phyloP scores from a whole-genome alignment of 2,113 vertebrate species.

The Pogona vitticeps region DNA sequence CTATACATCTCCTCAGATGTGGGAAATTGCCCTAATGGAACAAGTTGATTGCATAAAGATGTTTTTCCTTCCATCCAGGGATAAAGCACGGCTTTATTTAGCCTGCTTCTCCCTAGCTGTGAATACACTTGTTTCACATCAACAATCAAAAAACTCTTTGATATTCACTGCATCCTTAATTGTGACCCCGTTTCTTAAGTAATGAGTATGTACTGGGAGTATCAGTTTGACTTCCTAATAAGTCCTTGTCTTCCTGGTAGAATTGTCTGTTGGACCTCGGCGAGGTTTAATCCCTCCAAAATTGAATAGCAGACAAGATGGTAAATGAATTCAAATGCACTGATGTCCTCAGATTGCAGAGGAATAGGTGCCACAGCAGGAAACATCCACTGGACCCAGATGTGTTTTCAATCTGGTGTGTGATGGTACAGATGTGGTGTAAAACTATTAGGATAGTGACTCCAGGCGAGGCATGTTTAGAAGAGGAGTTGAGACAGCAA shows the following conservation, averaged over 20 bases:
- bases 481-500: neutral
- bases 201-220: neutral
- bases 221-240: neutral
- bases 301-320: neutral
- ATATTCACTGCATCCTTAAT: neutral
- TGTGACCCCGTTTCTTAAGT: neutral
- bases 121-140: neutral
- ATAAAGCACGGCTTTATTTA: neutral
- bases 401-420: neutral
- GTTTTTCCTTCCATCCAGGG: neutral
- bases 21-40: neutral
- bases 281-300: conserved; percentile 14
- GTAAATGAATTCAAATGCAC: neutral
- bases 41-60: neutral
- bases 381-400: neutral
- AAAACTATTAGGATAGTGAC: neutral
- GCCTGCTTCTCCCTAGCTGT: neutral
- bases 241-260: neutral
- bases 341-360: neutral
- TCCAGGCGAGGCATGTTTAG: neutral
- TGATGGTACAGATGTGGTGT: neutral
- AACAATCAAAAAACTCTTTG: neutral
- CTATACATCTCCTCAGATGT: no score
- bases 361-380: neutral
- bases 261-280: conserved; percentile 4